Conservation (phyloP, 2,888 invertebrate genomes). For the Agriopis aurantiaria region DNA sequence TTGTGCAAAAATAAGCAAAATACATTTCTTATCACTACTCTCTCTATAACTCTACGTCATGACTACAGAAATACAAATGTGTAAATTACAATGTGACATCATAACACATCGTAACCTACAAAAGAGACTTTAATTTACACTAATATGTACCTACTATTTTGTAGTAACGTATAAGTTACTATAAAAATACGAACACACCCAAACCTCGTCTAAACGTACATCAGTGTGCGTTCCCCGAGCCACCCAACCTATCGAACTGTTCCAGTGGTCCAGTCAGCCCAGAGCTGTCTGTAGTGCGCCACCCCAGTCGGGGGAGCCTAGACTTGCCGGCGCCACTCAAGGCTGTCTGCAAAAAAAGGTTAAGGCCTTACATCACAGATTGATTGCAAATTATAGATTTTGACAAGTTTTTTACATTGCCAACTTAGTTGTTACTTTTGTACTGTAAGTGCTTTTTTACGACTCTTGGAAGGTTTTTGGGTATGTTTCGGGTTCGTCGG, state of each 20-base stretch:
- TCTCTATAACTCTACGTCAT: too few relatives aligned
- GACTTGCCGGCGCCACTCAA: constrained; percentile 71
- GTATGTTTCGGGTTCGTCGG: neutral
- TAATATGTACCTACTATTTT: neutral
- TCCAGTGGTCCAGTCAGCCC: constrained; percentile 6
- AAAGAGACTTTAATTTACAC: too few relatives aligned
- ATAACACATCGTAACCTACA: too few relatives aligned
- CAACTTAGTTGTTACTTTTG: constrained; percentile 25
- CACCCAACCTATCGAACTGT: constrained; percentile 4
- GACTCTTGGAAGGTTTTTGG: constrained; percentile 9
- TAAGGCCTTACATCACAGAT: constrained; percentile 64
- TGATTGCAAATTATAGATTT: constrained; percentile 53
- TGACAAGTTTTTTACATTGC: constrained; percentile 42
- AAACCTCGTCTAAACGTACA: neutral
- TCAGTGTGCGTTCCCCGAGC: constrained; percentile 9
- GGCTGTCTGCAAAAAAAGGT: constrained; percentile 74
- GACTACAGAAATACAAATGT: too few relatives aligned
- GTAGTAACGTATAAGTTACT: neutral
- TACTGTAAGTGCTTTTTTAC: constrained; percentile 7
- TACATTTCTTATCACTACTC: too few relatives aligned
- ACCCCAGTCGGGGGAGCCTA: constrained; percentile 43
- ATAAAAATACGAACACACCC: neutral
- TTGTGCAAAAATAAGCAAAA: too few relatives aligned
- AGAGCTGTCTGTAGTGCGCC: constrained; percentile 37
- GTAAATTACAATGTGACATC: too few relatives aligned